Base-by-base conservation (phyloP, 2,113 vertebrate genomes). In the Pardalotus punctatus region DNA sequence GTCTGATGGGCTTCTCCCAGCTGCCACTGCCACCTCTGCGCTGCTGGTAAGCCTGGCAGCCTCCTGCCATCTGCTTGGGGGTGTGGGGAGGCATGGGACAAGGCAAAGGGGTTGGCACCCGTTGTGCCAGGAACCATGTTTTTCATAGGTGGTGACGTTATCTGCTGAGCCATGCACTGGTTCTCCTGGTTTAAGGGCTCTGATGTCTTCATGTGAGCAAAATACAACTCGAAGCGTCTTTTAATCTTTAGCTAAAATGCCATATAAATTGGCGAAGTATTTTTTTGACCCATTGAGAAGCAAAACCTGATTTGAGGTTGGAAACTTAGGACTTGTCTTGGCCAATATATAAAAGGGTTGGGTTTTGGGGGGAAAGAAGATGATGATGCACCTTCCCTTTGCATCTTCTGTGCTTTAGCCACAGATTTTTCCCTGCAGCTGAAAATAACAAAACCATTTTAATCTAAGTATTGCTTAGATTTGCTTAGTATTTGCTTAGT, bases 361-460 rank as follows among this genome's bases (percentile, higher is more conserved):
- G 7, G 5, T 24, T 78, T 48, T 13, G 16, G 40, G 54, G 33
- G 64, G 9, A 28, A 51, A 12, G 36, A 64, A 73, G 50, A 18
- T 69, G 66, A 18, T 69, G 66, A 42, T 43, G 61, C 0, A 0
- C 42, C 61, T 81, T 53, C 14, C 16, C 21, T 58, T 57, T 2
- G 0, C 3, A 0, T 80, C 90, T 86, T 85, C 71, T 4, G 3
- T 81, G 72, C 93, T 86, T 86, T 54, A 87, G 90, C 73, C 23
- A 12, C 62, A 64, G 86, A 90, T 88, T 74, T 89, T 70, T 56
- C 24, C 51, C 48, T 0, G 3, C 58, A 87, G 71, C 85, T 93
- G 73, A 93, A 90, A 91, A 92, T 88, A 80, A 91, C 93, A 95
- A 95, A 90, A 89, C 88, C 66, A 76, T 92, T 97, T 96, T 95